phyloP scores from a whole-genome alignment of 2,888 invertebrate genomes.

The Marronus borbonicus region DNA sequence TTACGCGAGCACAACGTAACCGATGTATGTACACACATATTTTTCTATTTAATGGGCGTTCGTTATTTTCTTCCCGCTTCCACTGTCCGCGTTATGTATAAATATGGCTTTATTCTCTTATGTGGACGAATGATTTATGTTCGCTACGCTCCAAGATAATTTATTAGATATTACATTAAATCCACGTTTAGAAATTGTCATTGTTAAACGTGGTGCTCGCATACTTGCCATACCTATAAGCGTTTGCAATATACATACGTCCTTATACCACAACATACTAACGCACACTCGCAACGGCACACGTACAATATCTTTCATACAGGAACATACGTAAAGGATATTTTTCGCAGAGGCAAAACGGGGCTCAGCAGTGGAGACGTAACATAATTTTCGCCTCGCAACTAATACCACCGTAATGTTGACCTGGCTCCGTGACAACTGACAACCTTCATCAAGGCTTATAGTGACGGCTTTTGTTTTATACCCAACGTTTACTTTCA shows the following conservation, averaged over 20 bases:
- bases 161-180: slow-evolving; percentile 33
- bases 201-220: neutral
- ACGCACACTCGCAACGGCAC: too few relatives aligned
- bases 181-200: slow-evolving; percentile 30
- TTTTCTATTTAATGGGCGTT: slow-evolving; percentile 33
- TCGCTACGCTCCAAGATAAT: slow-evolving; percentile 4
- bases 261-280: too few relatives aligned
- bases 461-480: slow-evolving; percentile 59
- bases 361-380: neutral
- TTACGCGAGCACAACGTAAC: slow-evolving; percentile 5
- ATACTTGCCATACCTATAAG: neutral
- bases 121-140: slow-evolving; percentile 11
- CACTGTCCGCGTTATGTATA: slow-evolving; percentile 4
- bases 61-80: slow-evolving; percentile 17
- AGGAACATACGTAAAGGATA: too few relatives aligned
- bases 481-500: slow-evolving; percentile 59
- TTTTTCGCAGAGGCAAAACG: neutral
- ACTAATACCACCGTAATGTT: slow-evolving; percentile 27
- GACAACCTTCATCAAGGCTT: slow-evolving; percentile 63
- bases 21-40: slow-evolving; percentile 20
- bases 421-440: slow-evolving; percentile 60
- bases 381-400: slow-evolving; percentile 19
- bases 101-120: slow-evolving; percentile 20
- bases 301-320: neutral
- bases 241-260: neutral